Base-by-base conservation (phyloP, 1,140 invertebrate genomes). In the Bombus balteatus region DNA sequence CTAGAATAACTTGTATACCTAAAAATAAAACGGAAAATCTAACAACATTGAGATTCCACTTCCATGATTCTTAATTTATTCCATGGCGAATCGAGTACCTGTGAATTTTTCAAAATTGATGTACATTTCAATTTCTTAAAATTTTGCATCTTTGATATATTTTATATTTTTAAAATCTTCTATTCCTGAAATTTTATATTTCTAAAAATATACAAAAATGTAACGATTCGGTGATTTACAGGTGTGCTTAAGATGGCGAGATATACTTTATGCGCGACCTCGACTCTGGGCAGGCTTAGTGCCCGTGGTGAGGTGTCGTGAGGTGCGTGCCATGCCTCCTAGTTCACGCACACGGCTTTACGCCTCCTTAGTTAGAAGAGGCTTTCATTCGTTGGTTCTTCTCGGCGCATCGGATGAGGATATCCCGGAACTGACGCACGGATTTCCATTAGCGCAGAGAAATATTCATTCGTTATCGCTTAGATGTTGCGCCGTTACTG, bases 391-490 rank as follows among this genome's bases (percentile, higher is more conserved):
- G 1, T 95, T 99, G 4, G 97, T 97, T 71, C 95, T 99, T 66
- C 96, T 98, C 76, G 98, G 98, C 12, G 98, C 98, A 43, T 97
- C 97, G 18, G 98, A 99, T 93, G 97, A 98, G 91, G 98, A 99
- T 95, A 97, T 98, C 65, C 95, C 97, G 66, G 98, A 99, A 94
- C 96, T 99, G 89, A 97, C 98, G 70, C 97, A 97, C 92, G 97
- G 97, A 85, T 98, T 98, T 93, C 97, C 98, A 12, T 94, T 97
- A 74, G 97, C 97, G 71, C 97, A 97, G 91, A 97, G 98, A 93
- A 97, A 98, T 91, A 96, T 98, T 79, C 97, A 98, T 89, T 97
- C 97, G 76, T 96, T 99, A 62, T 97, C 97, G 88, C 96, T 99
- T 84, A 96, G 98, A 88, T 98, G 98, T 93, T 98, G 97, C 85